phyloP scores from a whole-genome alignment of 2,797 vertebrate genomes.

The Petrocephalus schoutedeni region DNA sequence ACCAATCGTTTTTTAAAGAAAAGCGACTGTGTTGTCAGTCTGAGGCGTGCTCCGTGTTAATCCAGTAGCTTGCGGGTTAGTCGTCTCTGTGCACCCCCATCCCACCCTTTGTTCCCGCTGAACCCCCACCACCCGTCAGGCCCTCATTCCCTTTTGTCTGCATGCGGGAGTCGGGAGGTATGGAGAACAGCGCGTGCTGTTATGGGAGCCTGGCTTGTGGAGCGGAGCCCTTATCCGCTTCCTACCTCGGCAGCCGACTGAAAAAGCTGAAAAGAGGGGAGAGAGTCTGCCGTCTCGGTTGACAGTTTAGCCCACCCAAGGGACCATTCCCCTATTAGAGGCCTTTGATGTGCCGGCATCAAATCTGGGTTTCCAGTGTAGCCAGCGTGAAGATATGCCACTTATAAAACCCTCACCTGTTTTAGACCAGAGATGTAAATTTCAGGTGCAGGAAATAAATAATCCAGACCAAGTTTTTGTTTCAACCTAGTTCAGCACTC shows the following conservation, averaged over 20 bases:
- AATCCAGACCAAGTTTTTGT: too few relatives aligned
- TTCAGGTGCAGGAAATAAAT: too few relatives aligned
- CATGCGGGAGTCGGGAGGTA: neutral
- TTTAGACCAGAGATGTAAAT: too few relatives aligned
- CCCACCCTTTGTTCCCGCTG: neutral
- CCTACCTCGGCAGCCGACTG: neutral
- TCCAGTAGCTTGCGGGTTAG: neutral
- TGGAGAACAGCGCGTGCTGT: neutral
- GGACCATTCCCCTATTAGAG: neutral
- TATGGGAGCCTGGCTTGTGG: neutral
- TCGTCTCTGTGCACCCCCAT: neutral
- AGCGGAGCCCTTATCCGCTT: neutral
- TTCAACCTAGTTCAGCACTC: too few relatives aligned
- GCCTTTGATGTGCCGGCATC: neutral
- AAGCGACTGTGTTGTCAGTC: neutral
- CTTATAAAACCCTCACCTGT: neutral
- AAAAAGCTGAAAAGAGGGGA: neutral
- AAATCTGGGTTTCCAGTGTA: neutral
- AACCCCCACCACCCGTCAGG: neutral
- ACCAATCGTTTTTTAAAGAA: neutral
- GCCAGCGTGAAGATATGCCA: neutral
- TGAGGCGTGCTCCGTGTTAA: neutral
- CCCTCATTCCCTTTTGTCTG: neutral
- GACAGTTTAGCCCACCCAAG: neutral
- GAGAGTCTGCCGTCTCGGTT: neutral